These are phyloP conservation scores for Sarotherodon lohbergeri DNA, from an alignment of 2,113 vertebrate genomes.

Conservation along the genomic window DNA sequence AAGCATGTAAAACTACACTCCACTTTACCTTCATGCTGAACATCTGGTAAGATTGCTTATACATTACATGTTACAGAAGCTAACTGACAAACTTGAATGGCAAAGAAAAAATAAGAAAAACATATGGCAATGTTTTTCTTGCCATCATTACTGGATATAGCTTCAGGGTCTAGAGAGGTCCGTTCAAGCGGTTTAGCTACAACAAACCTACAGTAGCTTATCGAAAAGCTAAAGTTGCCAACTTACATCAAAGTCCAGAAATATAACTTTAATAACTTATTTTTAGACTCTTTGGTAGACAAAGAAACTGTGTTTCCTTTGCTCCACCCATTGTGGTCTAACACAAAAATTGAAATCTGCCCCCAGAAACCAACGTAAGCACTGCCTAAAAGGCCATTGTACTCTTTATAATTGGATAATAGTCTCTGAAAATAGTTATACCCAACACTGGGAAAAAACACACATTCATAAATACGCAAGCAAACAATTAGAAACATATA, in stretches of 20 bases:
- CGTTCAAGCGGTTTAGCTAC: not conserved
- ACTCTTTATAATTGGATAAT: not conserved
- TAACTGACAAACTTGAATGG: not conserved
- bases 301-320: not conserved
- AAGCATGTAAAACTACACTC: not conserved
- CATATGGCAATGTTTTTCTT: not conserved
- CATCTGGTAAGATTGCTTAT: not conserved
- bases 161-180: not conserved
- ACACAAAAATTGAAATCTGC: not conserved
- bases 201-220: not conserved
- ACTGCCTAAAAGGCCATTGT: not conserved
- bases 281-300: not conserved
- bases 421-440: not conserved
- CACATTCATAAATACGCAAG: not conserved
- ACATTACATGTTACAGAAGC: not conserved
- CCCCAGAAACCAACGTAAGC: not conserved
- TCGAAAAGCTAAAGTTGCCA: not conserved
- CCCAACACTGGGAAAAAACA: not conserved
- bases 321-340: not conserved
- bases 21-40: not conserved
- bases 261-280: not conserved
- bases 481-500: slow-evolving; percentile 8
- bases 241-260: not conserved
- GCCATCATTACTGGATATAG: not conserved
- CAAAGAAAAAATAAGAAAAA: not conserved